phyloP scores from a whole-genome alignment of 2,888 invertebrate genomes.

The Nowickia ferox region DNA sequence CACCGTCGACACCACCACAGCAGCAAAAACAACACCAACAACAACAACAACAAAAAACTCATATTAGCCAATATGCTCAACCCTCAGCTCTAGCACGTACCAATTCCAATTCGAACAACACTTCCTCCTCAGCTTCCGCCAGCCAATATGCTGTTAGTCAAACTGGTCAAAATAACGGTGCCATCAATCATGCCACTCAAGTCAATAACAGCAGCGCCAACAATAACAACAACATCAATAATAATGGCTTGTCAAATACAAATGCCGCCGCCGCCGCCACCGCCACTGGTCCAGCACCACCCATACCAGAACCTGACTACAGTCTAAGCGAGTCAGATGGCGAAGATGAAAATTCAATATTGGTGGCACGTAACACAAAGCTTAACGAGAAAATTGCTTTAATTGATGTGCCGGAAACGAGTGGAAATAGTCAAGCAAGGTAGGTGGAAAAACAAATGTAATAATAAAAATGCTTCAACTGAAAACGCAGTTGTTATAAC shows the following conservation, averaged over 20 bases:
- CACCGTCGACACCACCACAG: conserved; percentile 24
- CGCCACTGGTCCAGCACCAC: conserved; percentile 84
- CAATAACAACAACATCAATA: conserved; percentile 69
- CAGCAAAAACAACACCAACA: conserved; percentile 72
- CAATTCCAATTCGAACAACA: conserved; percentile 61
- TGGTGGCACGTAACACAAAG: conserved; percentile 83
- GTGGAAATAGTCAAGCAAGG: conserved; percentile 90
- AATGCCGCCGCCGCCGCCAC: conserved; percentile 74
- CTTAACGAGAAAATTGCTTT: conserved; percentile 85
- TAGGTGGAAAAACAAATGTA: conserved; percentile 75
- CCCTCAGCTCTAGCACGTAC: conserved; percentile 74
- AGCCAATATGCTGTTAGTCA: conserved; percentile 61
- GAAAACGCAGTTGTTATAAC: not conserved
- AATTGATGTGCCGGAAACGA: conserved; percentile 86
- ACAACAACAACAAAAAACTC: conserved; percentile 62
- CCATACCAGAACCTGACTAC: conserved; percentile 96
- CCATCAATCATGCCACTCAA: conserved; percentile 55
- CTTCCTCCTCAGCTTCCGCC: conserved; percentile 57
- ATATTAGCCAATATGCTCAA: conserved; percentile 84
- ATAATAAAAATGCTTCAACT: not conserved
- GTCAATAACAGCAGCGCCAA: conserved; percentile 61
- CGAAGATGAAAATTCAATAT: conserved; percentile 85
- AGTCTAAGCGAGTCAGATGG: conserved; percentile 94
- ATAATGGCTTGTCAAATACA: conserved; percentile 75
- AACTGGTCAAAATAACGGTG: conserved; percentile 50